Percentiles rank a stretch among this genome's conserved stretches.
Conservation (phyloP, 2,797 vertebrate species). For the Neomorphus geoffroyi region DNA sequence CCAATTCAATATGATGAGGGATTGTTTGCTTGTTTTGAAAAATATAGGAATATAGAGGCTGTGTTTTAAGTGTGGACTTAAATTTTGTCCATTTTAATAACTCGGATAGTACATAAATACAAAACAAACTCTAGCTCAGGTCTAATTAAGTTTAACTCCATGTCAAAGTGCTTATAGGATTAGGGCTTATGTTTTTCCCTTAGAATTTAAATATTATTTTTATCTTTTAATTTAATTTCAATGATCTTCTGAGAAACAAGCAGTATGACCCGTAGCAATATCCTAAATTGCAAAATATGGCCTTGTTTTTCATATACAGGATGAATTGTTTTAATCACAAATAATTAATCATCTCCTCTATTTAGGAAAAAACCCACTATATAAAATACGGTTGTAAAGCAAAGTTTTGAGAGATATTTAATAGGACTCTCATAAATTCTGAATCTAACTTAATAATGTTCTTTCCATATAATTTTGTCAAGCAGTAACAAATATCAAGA, state of each 20-base stretch:
- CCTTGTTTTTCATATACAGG: background rate
- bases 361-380: background rate
- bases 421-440: background rate
- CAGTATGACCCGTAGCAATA: background rate
- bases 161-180: background rate
- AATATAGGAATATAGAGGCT: background rate
- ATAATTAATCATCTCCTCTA: fast-evolving
- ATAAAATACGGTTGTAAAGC: background rate
- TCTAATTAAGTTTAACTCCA: background rate
- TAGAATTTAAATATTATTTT: background rate
- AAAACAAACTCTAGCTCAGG: background rate
- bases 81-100: background rate
- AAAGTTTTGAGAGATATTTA: background rate
- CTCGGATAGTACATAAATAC: background rate
- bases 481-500: background rate
- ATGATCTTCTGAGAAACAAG: background rate
- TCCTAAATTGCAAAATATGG: background rate
- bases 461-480: background rate
- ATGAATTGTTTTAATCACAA: background rate
- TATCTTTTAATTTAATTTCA: background rate
- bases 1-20: background rate
- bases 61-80: background rate
- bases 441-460: background rate
- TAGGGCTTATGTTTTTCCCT: background rate
- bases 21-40: background rate